Conservation (phyloP, 2,797 vertebrate genomes). For the Sitta carolinensis region DNA sequence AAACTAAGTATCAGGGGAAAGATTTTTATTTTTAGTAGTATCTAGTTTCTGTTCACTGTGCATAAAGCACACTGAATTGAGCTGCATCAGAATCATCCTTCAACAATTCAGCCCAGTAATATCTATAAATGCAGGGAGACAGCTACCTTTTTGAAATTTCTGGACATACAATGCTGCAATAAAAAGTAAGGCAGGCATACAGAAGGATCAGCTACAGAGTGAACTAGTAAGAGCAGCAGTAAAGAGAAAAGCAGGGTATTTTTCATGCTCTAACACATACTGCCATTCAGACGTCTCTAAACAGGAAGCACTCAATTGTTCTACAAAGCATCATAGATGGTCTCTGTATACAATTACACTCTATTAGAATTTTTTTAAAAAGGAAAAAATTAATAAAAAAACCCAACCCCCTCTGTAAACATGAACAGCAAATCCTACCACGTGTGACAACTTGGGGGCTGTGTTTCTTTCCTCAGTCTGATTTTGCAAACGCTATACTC, state of each 20-base stretch:
- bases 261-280: not conserved
- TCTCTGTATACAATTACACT: not conserved
- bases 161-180: not conserved
- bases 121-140: not conserved
- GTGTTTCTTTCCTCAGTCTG: slow-evolving; percentile 1
- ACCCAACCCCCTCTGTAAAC: not conserved
- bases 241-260: not conserved
- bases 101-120: not conserved
- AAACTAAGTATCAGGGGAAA: not conserved
- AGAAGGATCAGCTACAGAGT: not conserved
- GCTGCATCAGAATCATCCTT: not conserved
- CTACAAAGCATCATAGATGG: not conserved
- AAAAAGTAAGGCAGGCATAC: not conserved
- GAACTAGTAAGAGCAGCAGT: not conserved
- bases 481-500: not conserved
- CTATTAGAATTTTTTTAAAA: no score
- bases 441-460: not conserved
- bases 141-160: not conserved
- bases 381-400: no score
- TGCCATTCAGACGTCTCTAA: not conserved
- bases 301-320: not conserved
- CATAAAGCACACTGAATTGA: not conserved
- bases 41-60: not conserved
- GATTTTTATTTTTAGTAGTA: not conserved
- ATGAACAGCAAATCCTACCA: slow-evolving; percentile 10